Evolutionary conservation across 2,888 invertebrate genomes (phyloP).

Genomic region (Trichogramma dendrolimi): DNA sequence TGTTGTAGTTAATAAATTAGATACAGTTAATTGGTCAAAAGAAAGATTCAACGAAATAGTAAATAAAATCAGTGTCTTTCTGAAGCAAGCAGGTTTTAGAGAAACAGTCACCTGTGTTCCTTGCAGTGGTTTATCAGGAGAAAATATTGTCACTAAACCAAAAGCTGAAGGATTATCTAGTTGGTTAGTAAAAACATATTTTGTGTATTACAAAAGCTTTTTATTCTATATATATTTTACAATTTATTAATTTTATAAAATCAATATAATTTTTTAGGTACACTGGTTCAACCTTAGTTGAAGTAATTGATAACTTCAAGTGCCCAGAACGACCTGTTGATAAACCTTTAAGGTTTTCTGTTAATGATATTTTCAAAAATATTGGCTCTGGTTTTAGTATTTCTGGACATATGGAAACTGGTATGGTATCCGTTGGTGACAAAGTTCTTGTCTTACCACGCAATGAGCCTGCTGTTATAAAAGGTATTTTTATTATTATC

Average conservation of each 20-base stretch:
- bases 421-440: slow-evolving; percentile 80
- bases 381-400: slow-evolving; percentile 87
- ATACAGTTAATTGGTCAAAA: slow-evolving; percentile 90
- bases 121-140: slow-evolving; percentile 93
- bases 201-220: not conserved
- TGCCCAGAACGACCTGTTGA: slow-evolving; percentile 81
- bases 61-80: slow-evolving; percentile 72
- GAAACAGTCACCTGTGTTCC: slow-evolving; percentile 90
- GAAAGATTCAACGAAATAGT: slow-evolving; percentile 87
- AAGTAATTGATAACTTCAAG: slow-evolving; percentile 82
- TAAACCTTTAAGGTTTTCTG: slow-evolving; percentile 85
- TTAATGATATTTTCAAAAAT: slow-evolving; percentile 93
- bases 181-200: slow-evolving; percentile 53
- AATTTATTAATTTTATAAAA: slow-evolving; percentile 8
- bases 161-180: slow-evolving; percentile 61
- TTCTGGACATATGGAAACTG: slow-evolving; percentile 88
- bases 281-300: slow-evolving; percentile 75
- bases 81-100: slow-evolving; percentile 89
- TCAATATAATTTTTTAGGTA: slow-evolving; percentile 59
- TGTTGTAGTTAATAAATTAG: slow-evolving; percentile 95
- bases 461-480: slow-evolving; percentile 77
- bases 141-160: slow-evolving; percentile 75
- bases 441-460: slow-evolving; percentile 82
- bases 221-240: slow-evolving; percentile 1
- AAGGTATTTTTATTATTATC: slow-evolving; percentile 55